A percentile compares a stretch with the other conserved stretches of the same genome.
phyloP scores from a whole-genome alignment of 2,888 invertebrate genomes.

The Phasia obesa region DNA sequence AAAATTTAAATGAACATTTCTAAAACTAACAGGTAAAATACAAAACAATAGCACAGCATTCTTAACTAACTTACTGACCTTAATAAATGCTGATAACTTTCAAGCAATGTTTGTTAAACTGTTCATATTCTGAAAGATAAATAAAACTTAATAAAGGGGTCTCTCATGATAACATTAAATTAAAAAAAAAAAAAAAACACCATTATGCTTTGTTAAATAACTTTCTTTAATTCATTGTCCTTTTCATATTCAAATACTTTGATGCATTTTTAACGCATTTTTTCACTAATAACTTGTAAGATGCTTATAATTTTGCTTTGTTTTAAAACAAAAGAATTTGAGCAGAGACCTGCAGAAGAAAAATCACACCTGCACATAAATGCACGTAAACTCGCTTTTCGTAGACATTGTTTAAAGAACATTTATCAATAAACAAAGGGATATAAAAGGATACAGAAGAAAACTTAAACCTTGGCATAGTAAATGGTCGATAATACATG shows the following conservation, averaged over 20 bases:
- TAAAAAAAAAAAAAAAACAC: no score
- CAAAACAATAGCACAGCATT: no score
- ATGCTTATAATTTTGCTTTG: neutral
- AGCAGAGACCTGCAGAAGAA: no score
- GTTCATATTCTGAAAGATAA: no score
- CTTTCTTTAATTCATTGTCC: neutral
- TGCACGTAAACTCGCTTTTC: neutral
- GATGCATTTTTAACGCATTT: neutral
- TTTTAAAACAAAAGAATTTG: constrained; percentile 24
- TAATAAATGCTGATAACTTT: no score
- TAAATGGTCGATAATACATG: constrained; percentile 3
- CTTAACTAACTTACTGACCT: no score
- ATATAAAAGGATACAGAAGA: no score
- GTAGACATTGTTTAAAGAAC: constrained; percentile 21
- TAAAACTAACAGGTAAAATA: no score
- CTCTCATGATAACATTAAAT: no score
- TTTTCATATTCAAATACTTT: constrained; percentile 1
- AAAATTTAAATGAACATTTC: no score
- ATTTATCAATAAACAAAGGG: constrained; percentile 31
- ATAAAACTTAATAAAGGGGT: no score
- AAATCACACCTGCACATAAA: neutral
- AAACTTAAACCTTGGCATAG: constrained; percentile 42
- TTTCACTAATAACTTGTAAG: neutral
- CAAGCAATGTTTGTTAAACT: no score
- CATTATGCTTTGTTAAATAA: constrained; percentile 10